A percentile compares a stretch with the other conserved stretches of the same genome.
These are phyloP conservation scores for Conops quadrifasciatus DNA, from an alignment of 2,888 invertebrate genomes.

Conservation along the genomic window DNA sequence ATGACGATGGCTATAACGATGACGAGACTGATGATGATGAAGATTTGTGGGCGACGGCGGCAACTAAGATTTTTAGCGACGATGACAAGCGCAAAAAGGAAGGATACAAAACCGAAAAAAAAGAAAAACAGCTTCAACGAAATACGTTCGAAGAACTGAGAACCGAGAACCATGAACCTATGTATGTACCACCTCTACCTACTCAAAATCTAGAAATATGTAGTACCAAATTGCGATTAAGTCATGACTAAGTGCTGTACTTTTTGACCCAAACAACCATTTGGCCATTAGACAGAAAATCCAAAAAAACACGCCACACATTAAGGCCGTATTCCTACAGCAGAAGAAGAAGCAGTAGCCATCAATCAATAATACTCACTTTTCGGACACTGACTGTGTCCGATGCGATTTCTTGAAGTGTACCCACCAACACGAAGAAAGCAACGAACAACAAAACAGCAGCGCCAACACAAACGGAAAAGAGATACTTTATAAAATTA, in stretches of 20 bases:
- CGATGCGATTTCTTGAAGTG: constrained; percentile 36
- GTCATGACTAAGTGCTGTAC: constrained; percentile 17
- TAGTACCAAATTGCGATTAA: constrained; percentile 9
- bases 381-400: not conserved
- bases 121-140: not conserved
- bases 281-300: not conserved
- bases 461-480: constrained; percentile 24
- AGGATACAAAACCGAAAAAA: not conserved
- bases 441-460: constrained; percentile 41
- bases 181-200: too few relatives aligned
- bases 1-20: too few relatives aligned
- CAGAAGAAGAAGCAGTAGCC: not conserved
- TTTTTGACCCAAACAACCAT: constrained; percentile 22
- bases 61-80: too few relatives aligned
- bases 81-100: not conserved
- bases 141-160: not conserved
- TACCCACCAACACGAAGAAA: constrained; percentile 41
- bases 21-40: too few relatives aligned
- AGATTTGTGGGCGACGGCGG: too few relatives aligned
- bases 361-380: too few relatives aligned
- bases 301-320: not conserved
- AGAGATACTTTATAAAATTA: constrained; percentile 29
- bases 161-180: too few relatives aligned
- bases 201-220: not conserved
- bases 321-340: too few relatives aligned